Percentiles rank a stretch among this genome's conserved stretches.
Conservation (phyloP, 2,113 vertebrate genomes). For the Nothocercus julius region DNA sequence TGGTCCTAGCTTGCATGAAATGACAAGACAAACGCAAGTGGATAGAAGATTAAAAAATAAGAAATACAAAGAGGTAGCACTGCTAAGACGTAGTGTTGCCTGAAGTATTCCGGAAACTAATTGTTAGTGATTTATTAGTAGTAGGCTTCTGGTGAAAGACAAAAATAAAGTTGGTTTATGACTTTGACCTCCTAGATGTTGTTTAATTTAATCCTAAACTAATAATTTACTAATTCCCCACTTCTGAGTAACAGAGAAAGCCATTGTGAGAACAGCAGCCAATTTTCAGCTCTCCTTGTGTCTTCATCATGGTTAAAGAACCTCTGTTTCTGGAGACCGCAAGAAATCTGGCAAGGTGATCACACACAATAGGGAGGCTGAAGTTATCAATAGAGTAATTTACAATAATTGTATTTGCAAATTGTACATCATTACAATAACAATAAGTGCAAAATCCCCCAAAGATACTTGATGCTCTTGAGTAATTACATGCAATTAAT, state of each 20-base stretch:
- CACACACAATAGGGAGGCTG: neutral
- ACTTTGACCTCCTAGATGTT: slow-evolving; percentile 38
- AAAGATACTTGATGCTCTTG: slow-evolving; percentile 57
- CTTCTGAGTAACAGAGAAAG: slow-evolving; percentile 24
- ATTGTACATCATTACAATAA: slow-evolving; percentile 48
- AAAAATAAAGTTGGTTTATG: slow-evolving; percentile 30
- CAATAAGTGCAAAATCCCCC: slow-evolving; percentile 40
- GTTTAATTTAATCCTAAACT: slow-evolving; percentile 36
- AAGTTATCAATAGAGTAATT: slow-evolving; percentile 57
- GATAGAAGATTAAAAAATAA: neutral
- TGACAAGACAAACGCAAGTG: neutral
- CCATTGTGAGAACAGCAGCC: neutral
- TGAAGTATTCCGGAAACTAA: neutral
- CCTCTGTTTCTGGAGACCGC: slow-evolving; percentile 11
- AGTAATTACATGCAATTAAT: slow-evolving; percentile 71
- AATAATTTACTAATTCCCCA: slow-evolving; percentile 47
- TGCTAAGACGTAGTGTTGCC: neutral
- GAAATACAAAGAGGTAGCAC: neutral
- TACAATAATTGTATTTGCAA: slow-evolving; percentile 62
- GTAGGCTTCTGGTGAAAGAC: neutral
- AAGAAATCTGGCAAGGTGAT: slow-evolving; percentile 16
- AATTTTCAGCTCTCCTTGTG: slow-evolving; percentile 10
- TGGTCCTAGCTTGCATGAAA: neutral
- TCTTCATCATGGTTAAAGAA: neutral
- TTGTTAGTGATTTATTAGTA: neutral